Percentiles rank a stretch among this genome's conserved stretches.
Conservation (phyloP, 2,113 vertebrate species). For the Panthera uncia region DNA sequence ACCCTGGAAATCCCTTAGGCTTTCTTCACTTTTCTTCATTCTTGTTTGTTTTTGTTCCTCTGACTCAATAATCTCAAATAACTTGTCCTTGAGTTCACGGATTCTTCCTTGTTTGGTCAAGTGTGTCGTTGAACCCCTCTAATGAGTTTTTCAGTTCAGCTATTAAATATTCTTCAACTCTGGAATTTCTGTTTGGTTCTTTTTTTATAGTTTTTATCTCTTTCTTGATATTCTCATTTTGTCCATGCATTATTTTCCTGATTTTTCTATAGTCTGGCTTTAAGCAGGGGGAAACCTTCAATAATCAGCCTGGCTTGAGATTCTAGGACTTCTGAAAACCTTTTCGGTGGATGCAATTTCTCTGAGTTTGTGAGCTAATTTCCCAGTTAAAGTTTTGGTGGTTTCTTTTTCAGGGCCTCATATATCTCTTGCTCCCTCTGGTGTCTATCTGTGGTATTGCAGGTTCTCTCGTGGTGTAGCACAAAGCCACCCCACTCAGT, state of each 20-base stretch:
- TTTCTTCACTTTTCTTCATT: not conserved
- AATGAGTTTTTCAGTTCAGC: conserved; percentile 15
- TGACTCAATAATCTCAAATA: conserved; percentile 18
- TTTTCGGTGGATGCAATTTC: not conserved
- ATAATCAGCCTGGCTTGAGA: not conserved
- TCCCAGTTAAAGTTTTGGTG: not conserved
- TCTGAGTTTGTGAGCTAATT: not conserved
- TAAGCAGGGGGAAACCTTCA: not conserved
- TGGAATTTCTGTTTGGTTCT: not conserved
- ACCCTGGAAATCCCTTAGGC: not conserved
- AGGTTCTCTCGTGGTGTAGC: not conserved
- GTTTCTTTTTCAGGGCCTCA: not conserved
- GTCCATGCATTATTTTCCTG: not conserved
- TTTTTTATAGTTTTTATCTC: not conserved
- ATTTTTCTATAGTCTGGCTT: not conserved
- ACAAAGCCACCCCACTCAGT: not conserved
- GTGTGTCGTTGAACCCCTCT: not conserved
- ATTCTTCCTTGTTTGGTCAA: conserved; percentile 8
- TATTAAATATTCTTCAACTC: conserved; percentile 21
- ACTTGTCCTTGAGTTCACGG: not conserved
- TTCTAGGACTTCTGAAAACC: not conserved
- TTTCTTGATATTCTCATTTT: conserved; percentile 24
- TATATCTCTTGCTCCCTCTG: conserved; percentile 56
- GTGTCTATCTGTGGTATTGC: conserved; percentile 23
- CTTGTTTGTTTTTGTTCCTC: not conserved